Evolutionary conservation across 2,797 vertebrate genomes (phyloP), one percentile per base, ranked within the genome.

Genomic region (Lacerta bilineata): DNA sequence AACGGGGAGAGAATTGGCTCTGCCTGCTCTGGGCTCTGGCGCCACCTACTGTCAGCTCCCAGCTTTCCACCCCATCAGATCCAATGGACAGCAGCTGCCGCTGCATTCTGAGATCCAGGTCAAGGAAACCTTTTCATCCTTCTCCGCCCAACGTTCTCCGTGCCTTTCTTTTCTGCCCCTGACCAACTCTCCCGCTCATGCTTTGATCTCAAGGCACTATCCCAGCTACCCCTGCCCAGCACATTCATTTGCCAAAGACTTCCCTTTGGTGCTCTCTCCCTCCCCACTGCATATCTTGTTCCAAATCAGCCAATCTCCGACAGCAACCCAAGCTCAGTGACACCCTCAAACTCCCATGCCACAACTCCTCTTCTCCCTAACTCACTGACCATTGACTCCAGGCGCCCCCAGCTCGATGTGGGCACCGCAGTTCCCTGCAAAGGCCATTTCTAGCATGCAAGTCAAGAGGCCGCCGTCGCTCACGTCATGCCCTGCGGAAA

Each of bases 381-480:
- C 17, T 81, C 64, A 89, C 96, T 96, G 82, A 97, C 97, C 94
- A 0, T 91, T 50, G 1, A 85, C 11, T 1, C 83, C 92, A 0
- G 91, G 64, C 1, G 93, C 92, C 0, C 2, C 36, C 77, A 98
- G 59, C 27, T 98, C 97, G 2, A 98, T 95, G 0, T 97, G 97
- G 50, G 98, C 95, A 2, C 98, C 98, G 84, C 97, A 97, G 92
- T 99, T 99, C 82, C 98, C 98, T 6, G 98, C 98, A 91, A 99
- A 98, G 2, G 98, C 98, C 98, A 99, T 99, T 95, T 99, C 98
- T 36, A 99, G 95, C 88, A 98, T 85, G 93, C 98, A 98, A 80
- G 98, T 97, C 93, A 99, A 92, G 15, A 99, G 97, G 5, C 98
- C 98, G 61, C 98, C 98, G 0, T 99, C 98, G 0, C 98, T 99